Base-by-base conservation (phyloP, 2,888 invertebrate genomes). In the Zelleria hepariella region DNA sequence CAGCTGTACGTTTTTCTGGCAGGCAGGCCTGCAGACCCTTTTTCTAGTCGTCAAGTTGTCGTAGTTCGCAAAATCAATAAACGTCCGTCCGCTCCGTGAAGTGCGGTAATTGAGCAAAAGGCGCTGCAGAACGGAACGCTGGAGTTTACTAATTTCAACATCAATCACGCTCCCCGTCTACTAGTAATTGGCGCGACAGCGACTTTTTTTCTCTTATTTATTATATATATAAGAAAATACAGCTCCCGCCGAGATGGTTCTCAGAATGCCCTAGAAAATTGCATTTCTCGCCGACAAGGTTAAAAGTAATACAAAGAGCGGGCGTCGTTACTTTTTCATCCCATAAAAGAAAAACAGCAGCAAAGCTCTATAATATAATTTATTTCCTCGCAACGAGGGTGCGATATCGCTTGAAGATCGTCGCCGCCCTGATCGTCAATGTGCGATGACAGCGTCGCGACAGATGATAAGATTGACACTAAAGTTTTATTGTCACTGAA, bases 51-150 rank as follows among this genome's bases (percentile, higher is more conserved):
- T 24, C 7, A 15, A 27, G 47, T 48, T 47, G 24, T 57, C 27
- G 54, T 32, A 57, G 42, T 57, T 55, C 20, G 25, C 58, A 60
- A 58, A 60, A 60, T 60, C 60, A 58, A 58, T 60, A 60, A 60
- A 15, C 27, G 15, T 54, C 53, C 18, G 42, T 24, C 48, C 26
- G 47, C 58, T 47, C 48, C 54, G 55, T 49, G 52, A 62, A 60
- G 56, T 60, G 57, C 23, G 58, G 52, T 62, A 62, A 62, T 62
- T 62, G 58, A 62, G 62, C 62, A 58, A 59, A 62, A 60, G 53
- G 58, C 55, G 55, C 58, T 18, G 20, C 10, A 26, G 57, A 27
- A 53, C 53, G 52, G 56, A 52, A 53, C 47, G 52, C 25, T 42
- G 58, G 61, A 60, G 53, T 60, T 62, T 24, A 55, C 58, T 62